Evolutionary conservation across 2,888 invertebrate genomes (phyloP).

Genomic region (Troides aeacus): DNA sequence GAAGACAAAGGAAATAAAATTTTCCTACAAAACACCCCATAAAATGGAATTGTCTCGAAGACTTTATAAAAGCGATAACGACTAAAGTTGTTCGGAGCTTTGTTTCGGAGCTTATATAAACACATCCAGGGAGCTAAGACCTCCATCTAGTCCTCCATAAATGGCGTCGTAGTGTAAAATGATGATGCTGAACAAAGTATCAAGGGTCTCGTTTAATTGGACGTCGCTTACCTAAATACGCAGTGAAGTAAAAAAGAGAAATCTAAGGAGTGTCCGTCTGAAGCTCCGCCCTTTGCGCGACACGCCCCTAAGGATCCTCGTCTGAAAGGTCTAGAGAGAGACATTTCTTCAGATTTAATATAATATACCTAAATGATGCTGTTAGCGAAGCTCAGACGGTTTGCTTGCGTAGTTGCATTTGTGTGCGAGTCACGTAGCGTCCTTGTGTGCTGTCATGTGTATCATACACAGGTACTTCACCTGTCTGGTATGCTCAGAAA

Average conservation of each 20-base stretch:
- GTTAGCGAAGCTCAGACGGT: constrained; percentile 38
- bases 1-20: constrained; percentile 73
- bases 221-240: constrained; percentile 66
- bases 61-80: constrained; percentile 80
- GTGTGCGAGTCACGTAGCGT: constrained; percentile 21
- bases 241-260: constrained; percentile 75
- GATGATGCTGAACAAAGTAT: constrained; percentile 42
- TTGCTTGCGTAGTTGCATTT: constrained; percentile 13
- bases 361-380: constrained; percentile 51
- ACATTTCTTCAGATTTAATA: constrained; percentile 65
- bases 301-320: constrained; percentile 71
- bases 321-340: constrained; percentile 56
- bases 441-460: constrained; percentile 14
- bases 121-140: constrained; percentile 49
- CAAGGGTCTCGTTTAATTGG: constrained; percentile 58
- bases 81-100: constrained; percentile 74
- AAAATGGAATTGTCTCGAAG: constrained; percentile 76
- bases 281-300: constrained; percentile 63
- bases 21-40: constrained; percentile 78
- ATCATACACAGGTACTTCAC: constrained; percentile 17
- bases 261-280: constrained; percentile 75
- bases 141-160: constrained; percentile 38
- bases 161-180: constrained; percentile 29
- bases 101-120: constrained; percentile 74
- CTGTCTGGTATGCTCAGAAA: constrained; percentile 11